Evolutionary conservation across 2,797 vertebrate species (phyloP).

Genomic region (Poeciliopsis paucimaculata): DNA sequence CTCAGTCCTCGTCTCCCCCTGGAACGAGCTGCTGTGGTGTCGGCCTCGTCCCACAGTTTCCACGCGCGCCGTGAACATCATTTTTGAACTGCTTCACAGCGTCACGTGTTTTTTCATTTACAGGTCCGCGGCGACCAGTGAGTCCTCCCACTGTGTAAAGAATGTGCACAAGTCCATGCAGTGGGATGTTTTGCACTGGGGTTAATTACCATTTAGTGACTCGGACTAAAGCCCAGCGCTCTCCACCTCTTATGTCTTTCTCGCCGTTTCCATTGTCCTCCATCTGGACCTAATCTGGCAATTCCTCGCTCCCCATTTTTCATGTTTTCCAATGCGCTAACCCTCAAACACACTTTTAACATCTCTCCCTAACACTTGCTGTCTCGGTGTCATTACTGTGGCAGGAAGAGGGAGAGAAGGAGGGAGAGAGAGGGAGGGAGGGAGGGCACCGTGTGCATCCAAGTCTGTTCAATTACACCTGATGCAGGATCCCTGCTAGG

Average conservation of each 20-base stretch:
- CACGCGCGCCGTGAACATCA: not conserved
- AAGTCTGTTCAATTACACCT: constrained; percentile 87
- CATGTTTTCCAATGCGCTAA: constrained; percentile 61
- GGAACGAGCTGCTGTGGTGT: no score
- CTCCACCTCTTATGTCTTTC: constrained; percentile 39
- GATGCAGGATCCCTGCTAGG: constrained; percentile 83
- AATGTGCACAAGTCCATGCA: constrained; percentile 7
- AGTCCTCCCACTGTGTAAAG: not conserved
- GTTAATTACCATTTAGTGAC: constrained; percentile 76
- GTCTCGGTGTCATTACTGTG: constrained; percentile 77
- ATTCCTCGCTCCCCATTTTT: constrained; percentile 56
- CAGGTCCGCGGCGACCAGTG: constrained; percentile 2
- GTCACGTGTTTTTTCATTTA: constrained; percentile 30
- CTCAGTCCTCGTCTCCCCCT: no score
- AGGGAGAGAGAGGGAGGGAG: constrained; percentile 17
- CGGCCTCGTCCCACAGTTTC: no score
- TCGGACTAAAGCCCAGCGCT: constrained; percentile 33
- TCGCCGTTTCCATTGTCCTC: constrained; percentile 53
- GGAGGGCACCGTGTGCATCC: constrained; percentile 68
- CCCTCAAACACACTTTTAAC: constrained; percentile 68
- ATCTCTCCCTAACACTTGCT: constrained; percentile 57
- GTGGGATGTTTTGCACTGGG: constrained; percentile 57
- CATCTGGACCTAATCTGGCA: constrained; percentile 61
- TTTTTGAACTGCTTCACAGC: constrained; percentile 55
- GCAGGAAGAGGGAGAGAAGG: constrained; percentile 50